Conservation (phyloP, 2,797 vertebrate genomes). For the Pristis pectinata region DNA sequence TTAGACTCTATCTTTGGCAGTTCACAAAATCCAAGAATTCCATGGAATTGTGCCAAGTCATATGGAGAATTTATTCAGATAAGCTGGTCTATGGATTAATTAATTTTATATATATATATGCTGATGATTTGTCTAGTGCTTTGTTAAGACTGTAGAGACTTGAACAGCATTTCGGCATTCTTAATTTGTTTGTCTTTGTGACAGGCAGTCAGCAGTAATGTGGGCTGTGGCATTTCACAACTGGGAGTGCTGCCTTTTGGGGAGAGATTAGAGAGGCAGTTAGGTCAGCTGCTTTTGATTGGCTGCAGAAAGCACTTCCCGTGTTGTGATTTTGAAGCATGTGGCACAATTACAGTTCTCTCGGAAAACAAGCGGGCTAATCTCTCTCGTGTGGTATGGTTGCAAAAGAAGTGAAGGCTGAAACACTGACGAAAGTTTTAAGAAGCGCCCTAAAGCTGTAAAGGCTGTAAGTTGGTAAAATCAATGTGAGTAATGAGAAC, state of each 20-base stretch:
- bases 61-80: background rate
- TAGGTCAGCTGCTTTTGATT: slow-evolving; percentile 51
- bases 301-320: slow-evolving; percentile 60
- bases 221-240: background rate
- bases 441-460: background rate
- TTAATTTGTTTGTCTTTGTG: slow-evolving; percentile 12
- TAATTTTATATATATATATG: background rate
- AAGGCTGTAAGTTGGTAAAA: background rate
- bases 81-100: background rate
- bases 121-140: background rate
- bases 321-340: slow-evolving; percentile 72
- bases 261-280: slow-evolving; percentile 35
- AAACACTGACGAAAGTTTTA: background rate
- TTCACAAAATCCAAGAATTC: background rate
- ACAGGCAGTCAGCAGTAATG: background rate
- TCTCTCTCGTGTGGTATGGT: background rate
- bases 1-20: background rate
- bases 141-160: background rate
- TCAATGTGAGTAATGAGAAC: slow-evolving; percentile 13
- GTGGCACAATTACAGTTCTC: slow-evolving; percentile 16
- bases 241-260: slow-evolving; percentile 40
- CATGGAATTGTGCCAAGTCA: slow-evolving; percentile 16
- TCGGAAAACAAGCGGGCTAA: background rate
- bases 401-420: background rate
- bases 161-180: background rate